Conservation (phyloP, 2,888 invertebrate species). For the Globia sparganii region DNA sequence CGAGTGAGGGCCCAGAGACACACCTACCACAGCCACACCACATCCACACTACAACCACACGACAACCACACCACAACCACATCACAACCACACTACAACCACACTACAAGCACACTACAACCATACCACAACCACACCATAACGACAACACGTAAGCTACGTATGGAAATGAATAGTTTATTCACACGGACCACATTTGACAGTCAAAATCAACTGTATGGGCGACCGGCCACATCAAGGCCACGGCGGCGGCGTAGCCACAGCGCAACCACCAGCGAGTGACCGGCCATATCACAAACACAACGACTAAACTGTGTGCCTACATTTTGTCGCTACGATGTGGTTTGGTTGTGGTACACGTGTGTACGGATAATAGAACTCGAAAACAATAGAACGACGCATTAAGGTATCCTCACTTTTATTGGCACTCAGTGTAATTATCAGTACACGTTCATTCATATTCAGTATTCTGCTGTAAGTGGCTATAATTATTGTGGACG, state of each 20-base stretch:
- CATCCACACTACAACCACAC: no score
- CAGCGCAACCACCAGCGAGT: neutral
- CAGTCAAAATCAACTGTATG: neutral
- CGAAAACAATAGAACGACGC: conserved; percentile 30
- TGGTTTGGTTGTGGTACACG: neutral
- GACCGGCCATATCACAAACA: neutral
- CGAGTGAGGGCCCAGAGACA: neutral
- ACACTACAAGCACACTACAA: no score
- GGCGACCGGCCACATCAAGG: neutral
- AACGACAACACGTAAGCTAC: neutral
- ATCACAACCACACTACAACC: no score
- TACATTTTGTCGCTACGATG: neutral
- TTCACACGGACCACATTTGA: neutral
- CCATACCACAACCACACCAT: neutral
- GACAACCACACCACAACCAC: no score
- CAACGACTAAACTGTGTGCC: neutral
- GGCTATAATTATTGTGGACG: conserved; percentile 19
- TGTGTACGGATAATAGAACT: neutral
- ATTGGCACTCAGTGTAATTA: conserved; percentile 49
- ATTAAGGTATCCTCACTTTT: conserved; percentile 41
- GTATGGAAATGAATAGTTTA: neutral
- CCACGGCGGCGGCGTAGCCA: no score
- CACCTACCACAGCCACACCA: no score
- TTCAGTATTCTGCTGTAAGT: conserved; percentile 19
- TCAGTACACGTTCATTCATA: conserved; percentile 22